Base-by-base conservation (phyloP, 2,797 vertebrate genomes). In the Gymnothorax reevesii region DNA sequence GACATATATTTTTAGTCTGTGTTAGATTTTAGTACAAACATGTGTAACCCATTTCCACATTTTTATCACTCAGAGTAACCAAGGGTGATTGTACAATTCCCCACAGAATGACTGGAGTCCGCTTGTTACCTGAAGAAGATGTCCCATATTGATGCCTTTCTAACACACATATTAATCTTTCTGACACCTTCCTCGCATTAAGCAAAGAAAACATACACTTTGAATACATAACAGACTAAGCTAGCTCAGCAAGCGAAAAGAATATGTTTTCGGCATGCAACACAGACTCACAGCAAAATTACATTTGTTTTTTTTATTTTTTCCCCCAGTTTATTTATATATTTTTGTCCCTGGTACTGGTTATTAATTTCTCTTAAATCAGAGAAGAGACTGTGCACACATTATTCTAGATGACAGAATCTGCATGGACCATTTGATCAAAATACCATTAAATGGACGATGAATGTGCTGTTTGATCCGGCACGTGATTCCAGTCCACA, bases 11-110 rank as follows among this genome's bases (percentile, higher is more conserved):
- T 94, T 92, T 92, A 91, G 92, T 87, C 92, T 92, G 88, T 85
- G 92, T 94, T 91, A 92, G 89, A 92, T 94, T 93, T 93, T 82
- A 86, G 90, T 92, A 92, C 90, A 89, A 0, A 75, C 88, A 88
- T 93, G 93, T 90, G 93, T 6, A 49, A 79, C 64, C 82, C 55
- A 91, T 92, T 90, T 90, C 90, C 89, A 85, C 85, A 88, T 83
- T 71, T 59, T 71, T 59, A 87, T 88, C 85, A 84, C 87, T 86
- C 87, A 90, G 86, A 91, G 71, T 69, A 66, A 49, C 2, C 25
- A 64, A 87, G 82, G 91, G 79, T 89, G 89, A 87, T 86, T 88
- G 89, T 73, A 66, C 42, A 89, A 89, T 91, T 91, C 92, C 88
- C 90, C 57, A 57, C 90, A 94, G 94, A 95, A 91, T 87, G 93